These are phyloP conservation scores for Eciton burchellii DNA, from an alignment of 1,140 invertebrate genomes.

Conservation along the genomic window DNA sequence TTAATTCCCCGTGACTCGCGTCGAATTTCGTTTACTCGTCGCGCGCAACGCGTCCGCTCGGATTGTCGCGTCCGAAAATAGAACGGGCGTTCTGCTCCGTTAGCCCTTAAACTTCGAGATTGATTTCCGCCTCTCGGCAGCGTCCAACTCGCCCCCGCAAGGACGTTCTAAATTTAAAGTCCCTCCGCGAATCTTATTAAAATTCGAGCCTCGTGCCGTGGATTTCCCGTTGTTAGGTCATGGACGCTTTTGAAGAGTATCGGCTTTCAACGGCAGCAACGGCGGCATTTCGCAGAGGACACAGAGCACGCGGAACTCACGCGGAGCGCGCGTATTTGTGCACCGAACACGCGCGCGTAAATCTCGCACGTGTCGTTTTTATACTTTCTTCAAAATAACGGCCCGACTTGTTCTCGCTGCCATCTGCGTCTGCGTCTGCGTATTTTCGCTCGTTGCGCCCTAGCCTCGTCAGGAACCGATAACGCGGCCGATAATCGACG, in stretches of 20 bases:
- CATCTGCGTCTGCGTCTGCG: no score
- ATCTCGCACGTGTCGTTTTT: no score
- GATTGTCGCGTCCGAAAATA: conserved; percentile 5
- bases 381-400: no score
- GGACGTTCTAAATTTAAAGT: conserved; percentile 45
- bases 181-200: not conserved
- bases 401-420: no score
- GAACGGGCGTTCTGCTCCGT: not conserved
- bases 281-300: not conserved
- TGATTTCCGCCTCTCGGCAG: not conserved
- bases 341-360: no score
- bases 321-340: not conserved
- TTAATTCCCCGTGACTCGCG: not conserved
- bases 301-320: not conserved
- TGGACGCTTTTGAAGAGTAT: not conserved
- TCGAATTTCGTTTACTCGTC: not conserved
- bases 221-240: conserved; percentile 15
- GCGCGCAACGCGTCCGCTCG: not conserved
- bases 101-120: not conserved
- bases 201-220: not conserved
- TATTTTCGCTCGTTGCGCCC: no score
- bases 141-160: not conserved
- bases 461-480: no score
- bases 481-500: no score
- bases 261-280: not conserved